Conservation (phyloP, 2,888 invertebrate genomes). For the Parapristionchus giblindavisi region DNA sequence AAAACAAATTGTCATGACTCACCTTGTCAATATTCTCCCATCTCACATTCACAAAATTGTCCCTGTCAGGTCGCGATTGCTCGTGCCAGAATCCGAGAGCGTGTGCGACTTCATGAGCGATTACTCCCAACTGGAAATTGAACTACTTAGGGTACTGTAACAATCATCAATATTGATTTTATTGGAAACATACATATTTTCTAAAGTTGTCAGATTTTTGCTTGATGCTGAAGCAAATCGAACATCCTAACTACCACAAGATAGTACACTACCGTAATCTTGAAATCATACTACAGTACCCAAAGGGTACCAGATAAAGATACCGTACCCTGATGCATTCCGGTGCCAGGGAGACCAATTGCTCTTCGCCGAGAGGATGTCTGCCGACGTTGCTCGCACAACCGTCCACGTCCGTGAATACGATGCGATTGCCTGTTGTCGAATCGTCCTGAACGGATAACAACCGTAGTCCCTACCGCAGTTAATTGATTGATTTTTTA, state of each 20-base stretch:
- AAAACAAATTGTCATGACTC: not conserved
- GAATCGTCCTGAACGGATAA: slow-evolving; percentile 57
- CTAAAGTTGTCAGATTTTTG: too few species aligned
- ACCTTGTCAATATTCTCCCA: slow-evolving; percentile 69
- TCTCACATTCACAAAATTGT: slow-evolving; percentile 65
- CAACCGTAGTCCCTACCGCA: too few species aligned
- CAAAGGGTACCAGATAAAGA: too few species aligned
- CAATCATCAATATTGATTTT: too few species aligned
- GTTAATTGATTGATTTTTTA: too few species aligned
- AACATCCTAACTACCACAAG: too few species aligned
- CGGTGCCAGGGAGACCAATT: slow-evolving; percentile 69
- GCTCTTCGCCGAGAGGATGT: slow-evolving; percentile 69
- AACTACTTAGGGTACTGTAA: too few species aligned
- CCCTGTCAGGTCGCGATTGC: slow-evolving; percentile 68
- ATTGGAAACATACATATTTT: too few species aligned
- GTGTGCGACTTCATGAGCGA: slow-evolving; percentile 70
- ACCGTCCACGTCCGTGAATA: slow-evolving; percentile 69
- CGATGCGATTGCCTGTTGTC: slow-evolving; percentile 65
- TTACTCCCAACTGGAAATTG: slow-evolving; percentile 68
- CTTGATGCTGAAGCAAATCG: too few species aligned
- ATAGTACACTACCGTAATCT: too few species aligned
- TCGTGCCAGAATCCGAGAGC: slow-evolving; percentile 70
- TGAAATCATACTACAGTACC: too few species aligned
- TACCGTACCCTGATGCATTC: slow-evolving; percentile 67
- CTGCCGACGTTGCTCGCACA: slow-evolving; percentile 63